These are phyloP conservation scores for Pachypanchax playfairii DNA, from an alignment of 2,113 vertebrate species.

Conservation along the genomic window DNA sequence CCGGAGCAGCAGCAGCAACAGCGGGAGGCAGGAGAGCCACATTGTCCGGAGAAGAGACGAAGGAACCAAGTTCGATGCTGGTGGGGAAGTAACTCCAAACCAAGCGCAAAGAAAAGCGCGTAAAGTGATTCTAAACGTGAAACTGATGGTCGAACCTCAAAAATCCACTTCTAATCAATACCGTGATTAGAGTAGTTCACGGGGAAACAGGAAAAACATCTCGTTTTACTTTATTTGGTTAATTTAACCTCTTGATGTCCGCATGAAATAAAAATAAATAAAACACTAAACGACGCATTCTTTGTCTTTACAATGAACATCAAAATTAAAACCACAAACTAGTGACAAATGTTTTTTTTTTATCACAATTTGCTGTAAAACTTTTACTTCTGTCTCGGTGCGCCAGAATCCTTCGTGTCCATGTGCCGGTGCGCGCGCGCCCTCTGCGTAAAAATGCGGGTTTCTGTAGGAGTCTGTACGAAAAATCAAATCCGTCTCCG, in stretches of 20 bases:
- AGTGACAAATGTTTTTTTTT: too few species aligned
- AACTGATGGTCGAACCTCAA: background rate
- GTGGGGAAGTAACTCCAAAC: constrained; percentile 6
- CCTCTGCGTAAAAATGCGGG: constrained; percentile 6
- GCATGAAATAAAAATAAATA: background rate
- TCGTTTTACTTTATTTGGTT: constrained; percentile 3
- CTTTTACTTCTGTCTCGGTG: too few species aligned
- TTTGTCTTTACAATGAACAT: too few species aligned
- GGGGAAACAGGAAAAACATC: constrained; percentile 10
- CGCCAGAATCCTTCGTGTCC: constrained; percentile 2
- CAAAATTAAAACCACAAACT: too few species aligned
- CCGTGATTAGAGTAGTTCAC: constrained; percentile 15
- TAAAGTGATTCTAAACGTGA: constrained; percentile 4
- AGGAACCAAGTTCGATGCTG: constrained; percentile 2
- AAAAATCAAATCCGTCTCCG: constrained; percentile 35
- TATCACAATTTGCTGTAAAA: too few species aligned
- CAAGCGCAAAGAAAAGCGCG: constrained; percentile 4
- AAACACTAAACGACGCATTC: background rate
- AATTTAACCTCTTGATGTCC: too few species aligned
- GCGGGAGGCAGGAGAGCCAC: constrained; percentile 69
- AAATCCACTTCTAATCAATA: constrained; percentile 5
- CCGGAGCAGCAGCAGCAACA: constrained; percentile 88
- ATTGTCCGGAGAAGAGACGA: constrained; percentile 49
- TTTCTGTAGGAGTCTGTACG: constrained; percentile 8
- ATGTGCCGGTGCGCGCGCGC: constrained; percentile 26